phyloP scores from a whole-genome alignment of 2,113 vertebrate genomes.

The Ovibos moschatus region DNA sequence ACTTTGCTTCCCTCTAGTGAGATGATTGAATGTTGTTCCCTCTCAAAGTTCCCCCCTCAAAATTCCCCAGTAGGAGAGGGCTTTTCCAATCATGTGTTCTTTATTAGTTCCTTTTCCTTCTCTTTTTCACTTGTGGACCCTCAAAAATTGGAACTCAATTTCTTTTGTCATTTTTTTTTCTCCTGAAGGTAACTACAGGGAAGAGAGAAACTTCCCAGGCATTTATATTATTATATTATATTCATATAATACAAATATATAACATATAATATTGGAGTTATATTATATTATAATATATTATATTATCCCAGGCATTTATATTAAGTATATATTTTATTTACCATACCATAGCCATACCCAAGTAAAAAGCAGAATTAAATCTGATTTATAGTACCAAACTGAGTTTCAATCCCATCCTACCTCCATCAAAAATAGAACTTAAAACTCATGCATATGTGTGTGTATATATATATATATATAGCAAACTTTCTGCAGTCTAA shows the following conservation, averaged over 20 bases:
- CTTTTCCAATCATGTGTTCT: background rate
- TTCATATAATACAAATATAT: background rate
- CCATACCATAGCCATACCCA: background rate
- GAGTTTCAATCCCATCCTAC: background rate
- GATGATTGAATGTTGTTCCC: background rate
- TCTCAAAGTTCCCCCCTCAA: background rate
- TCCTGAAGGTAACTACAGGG: background rate
- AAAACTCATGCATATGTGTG: background rate
- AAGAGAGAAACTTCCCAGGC: background rate
- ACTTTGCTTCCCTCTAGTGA: background rate
- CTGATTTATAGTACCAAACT: background rate
- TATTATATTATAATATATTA: background rate
- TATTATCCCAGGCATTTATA: background rate
- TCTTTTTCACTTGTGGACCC: accelerated
- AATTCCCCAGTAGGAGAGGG: background rate
- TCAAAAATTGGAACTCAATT: background rate
- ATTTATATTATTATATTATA: background rate
- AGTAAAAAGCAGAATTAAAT: background rate
- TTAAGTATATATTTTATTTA: background rate
- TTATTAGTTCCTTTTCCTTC: background rate
- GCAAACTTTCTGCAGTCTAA: background rate
- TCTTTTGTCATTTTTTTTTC: background rate
- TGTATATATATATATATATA: background rate
- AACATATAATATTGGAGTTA: background rate
- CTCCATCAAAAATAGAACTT: background rate